phyloP scores from a whole-genome alignment of 2,888 invertebrate genomes.

The Smittia sp. region DNA sequence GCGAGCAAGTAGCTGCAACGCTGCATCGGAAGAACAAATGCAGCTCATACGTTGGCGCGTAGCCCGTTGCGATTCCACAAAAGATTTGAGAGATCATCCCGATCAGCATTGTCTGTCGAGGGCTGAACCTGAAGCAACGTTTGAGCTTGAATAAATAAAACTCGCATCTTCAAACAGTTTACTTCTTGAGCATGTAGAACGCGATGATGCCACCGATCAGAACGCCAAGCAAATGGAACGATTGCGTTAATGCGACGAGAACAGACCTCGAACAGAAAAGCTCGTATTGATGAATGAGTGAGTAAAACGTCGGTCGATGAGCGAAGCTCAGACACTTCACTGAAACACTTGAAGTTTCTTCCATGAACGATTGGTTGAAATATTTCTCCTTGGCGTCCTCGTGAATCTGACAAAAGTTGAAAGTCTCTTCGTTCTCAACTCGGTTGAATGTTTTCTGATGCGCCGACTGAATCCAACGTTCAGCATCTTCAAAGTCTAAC shows the following conservation, averaged over 20 bases:
- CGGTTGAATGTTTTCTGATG: conserved; percentile 52
- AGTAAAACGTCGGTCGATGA: conserved; percentile 50
- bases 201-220: conserved; percentile 55
- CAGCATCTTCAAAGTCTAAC: conserved; percentile 48
- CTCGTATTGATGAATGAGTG: conserved; percentile 54
- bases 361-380: conserved; percentile 45
- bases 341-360: neutral
- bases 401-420: conserved; percentile 53
- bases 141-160: neutral
- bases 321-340: conserved; percentile 50
- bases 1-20: conserved; percentile 54
- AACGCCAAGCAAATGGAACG: conserved; percentile 56
- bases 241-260: conserved; percentile 54
- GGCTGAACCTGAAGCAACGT: conserved; percentile 51
- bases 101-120: conserved; percentile 52
- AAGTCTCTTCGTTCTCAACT: conserved; percentile 52
- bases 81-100: conserved; percentile 54
- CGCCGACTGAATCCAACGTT: conserved; percentile 52
- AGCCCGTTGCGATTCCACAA: conserved; percentile 54
- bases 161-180: conserved; percentile 42
- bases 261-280: conserved; percentile 55
- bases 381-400: conserved; percentile 50
- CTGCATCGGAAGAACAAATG: conserved; percentile 54
- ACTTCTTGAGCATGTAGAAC: conserved; percentile 52
- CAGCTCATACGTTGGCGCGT: conserved; percentile 53